These are phyloP conservation scores for Brachycybe producta DNA, from an alignment of 2,888 invertebrate genomes.

Conservation along the genomic window DNA sequence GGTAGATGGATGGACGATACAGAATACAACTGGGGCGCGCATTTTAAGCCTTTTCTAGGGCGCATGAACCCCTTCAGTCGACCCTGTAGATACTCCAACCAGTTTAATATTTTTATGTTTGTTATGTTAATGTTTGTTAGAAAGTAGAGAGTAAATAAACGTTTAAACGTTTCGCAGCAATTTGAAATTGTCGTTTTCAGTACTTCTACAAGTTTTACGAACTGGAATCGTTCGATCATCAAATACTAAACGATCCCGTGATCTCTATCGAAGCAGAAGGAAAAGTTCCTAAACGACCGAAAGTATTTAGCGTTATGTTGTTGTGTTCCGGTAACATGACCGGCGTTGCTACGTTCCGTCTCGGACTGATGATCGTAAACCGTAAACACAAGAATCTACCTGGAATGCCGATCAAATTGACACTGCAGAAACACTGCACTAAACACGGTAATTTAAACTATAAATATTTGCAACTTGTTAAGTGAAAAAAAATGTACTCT, in stretches of 20 bases:
- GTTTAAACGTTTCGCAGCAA: not conserved
- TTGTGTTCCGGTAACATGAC: slow-evolving; percentile 78
- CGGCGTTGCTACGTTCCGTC: slow-evolving; percentile 73
- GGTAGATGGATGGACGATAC: too few relatives aligned
- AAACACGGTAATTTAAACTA: slow-evolving; percentile 8
- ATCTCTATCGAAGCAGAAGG: slow-evolving; percentile 76
- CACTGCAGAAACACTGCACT: slow-evolving; percentile 14
- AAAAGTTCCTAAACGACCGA: slow-evolving; percentile 68
- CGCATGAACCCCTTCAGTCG: too few relatives aligned
- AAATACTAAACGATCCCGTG: slow-evolving; percentile 70
- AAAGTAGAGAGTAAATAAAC: too few relatives aligned
- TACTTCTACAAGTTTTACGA: slow-evolving; percentile 70
- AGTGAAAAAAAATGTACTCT: not conserved
- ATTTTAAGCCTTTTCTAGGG: too few relatives aligned
- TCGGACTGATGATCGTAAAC: slow-evolving; percentile 70
- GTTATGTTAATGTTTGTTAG: too few relatives aligned
- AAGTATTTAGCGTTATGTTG: slow-evolving; percentile 77
- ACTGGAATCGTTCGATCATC: slow-evolving; percentile 68
- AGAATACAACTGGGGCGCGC: too few relatives aligned
- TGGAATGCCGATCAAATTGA: slow-evolving; percentile 16
- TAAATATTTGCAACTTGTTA: not conserved
- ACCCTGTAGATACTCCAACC: too few relatives aligned
- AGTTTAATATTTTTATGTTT: too few relatives aligned
- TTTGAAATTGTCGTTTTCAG: slow-evolving; percentile 19
- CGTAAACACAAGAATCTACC: slow-evolving; percentile 8